Percentiles rank a stretch among this genome's conserved stretches.
These are phyloP conservation scores for Anableps anableps DNA, from an alignment of 2,797 vertebrate species.

Conservation along the genomic window DNA sequence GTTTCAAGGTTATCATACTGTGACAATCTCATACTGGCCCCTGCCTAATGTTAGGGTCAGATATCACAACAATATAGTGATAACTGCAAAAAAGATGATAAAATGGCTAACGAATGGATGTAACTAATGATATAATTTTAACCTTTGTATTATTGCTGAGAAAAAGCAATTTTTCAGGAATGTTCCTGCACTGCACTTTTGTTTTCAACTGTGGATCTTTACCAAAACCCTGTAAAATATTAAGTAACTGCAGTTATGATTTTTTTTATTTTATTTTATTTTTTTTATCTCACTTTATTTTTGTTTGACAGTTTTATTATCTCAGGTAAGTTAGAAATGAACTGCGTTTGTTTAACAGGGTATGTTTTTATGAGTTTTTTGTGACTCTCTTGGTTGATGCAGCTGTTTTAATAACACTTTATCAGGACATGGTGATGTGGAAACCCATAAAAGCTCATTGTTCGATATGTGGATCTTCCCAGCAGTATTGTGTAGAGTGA, in stretches of 20 bases:
- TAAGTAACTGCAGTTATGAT: background rate
- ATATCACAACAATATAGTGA: too few species aligned
- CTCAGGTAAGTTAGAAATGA: constrained; percentile 13
- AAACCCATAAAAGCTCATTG: constrained; percentile 49
- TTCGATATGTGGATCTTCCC: constrained; percentile 43
- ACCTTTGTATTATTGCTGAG: background rate
- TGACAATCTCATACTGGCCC: too few species aligned
- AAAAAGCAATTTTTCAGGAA: background rate
- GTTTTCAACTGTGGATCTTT: background rate
- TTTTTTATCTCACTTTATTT: constrained; percentile 15
- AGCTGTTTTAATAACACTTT: constrained; percentile 65
- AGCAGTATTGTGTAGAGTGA: constrained; percentile 47
- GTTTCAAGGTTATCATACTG: too few species aligned
- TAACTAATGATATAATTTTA: background rate
- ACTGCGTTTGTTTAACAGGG: constrained; percentile 10
- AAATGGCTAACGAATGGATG: too few species aligned
- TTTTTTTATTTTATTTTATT: constrained; percentile 14
- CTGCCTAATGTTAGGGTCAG: too few species aligned
- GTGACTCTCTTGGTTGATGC: constrained; percentile 16
- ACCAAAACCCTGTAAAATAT: background rate
- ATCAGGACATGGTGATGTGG: constrained; percentile 55
- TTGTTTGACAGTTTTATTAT: constrained; percentile 38
- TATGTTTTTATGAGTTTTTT: constrained; percentile 46
- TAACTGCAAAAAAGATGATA: too few species aligned
- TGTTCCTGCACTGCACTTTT: background rate